Conservation (phyloP, 1,140 invertebrate genomes). For the Macrostomum lignano region DNA sequence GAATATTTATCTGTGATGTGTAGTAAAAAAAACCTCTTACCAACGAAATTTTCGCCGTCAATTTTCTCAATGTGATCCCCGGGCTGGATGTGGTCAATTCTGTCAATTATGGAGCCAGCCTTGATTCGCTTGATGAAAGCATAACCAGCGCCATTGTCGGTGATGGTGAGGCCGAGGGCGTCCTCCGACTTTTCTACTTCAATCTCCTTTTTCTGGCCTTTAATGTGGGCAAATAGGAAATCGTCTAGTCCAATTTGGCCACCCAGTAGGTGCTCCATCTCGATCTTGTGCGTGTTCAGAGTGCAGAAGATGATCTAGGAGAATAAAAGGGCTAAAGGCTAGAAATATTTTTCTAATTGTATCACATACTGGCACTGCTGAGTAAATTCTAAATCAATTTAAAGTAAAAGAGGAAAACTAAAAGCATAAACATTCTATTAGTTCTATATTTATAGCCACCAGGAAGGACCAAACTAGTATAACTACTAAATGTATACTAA, state of each 20-base stretch:
- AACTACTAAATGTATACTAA: too few relatives aligned
- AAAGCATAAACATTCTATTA: too few relatives aligned
- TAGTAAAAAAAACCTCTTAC: too few relatives aligned
- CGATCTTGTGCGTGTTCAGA: conserved; percentile 76
- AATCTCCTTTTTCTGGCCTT: conserved; percentile 72
- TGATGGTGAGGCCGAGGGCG: conserved; percentile 76
- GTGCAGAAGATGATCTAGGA: conserved; percentile 87
- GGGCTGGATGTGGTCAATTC: conserved; percentile 36
- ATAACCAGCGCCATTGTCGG: conserved; percentile 79
- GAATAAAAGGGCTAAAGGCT: too few relatives aligned
- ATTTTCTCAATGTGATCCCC: conserved; percentile 91
- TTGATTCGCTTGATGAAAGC: conserved; percentile 89
- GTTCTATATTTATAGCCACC: too few relatives aligned
- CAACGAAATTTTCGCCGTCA: conserved; percentile 51
- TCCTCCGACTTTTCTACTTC: conserved; percentile 70
- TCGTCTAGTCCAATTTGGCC: conserved; percentile 84
- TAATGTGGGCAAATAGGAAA: conserved; percentile 85
- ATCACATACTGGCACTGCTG: too few relatives aligned
- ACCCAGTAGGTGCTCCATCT: conserved; percentile 69
- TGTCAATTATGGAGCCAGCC: conserved; percentile 50
- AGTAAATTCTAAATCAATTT: too few relatives aligned
- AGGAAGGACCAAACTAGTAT: too few relatives aligned
- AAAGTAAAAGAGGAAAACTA: too few relatives aligned
- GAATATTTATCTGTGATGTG: too few relatives aligned
- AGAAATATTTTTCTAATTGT: too few relatives aligned